Evolutionary conservation across 2,888 invertebrate species (phyloP), one percentile per base, ranked within the genome.

Genomic region (Caenorhabditis sulstoni): DNA sequence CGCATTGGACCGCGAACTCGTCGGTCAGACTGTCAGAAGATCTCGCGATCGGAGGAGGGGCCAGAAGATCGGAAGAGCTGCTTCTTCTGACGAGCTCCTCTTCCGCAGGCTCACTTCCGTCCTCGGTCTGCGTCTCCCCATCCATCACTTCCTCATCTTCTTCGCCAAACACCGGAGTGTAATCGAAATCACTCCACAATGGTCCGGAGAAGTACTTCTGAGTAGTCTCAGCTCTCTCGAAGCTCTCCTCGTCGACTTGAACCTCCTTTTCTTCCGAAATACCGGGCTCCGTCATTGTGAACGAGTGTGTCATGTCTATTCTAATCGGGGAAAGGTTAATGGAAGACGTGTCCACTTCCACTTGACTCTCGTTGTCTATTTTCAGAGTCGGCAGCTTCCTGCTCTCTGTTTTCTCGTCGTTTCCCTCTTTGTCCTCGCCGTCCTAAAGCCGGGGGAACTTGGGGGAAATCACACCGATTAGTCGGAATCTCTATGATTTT

Each of bases 121-220:
- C 64, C n/a, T 66, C 64, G n/a, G 70, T 77, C 61, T 78, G 71
- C 9, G 71, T 71, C 62, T 78, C 70, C 18, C 55, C 66, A 57
- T 78, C 78, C 20, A 76, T 29, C 9, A 61, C 70, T 22, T 65
- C 71, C 8, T 57, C 65, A 23, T 61, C 65, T 7, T 67, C 59
- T 3, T 61, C 67, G 14, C 65, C 75, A 12, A 65, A 1, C 3
- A 39, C 66, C 4, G 66, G 76, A 5, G 61, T 66, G 29, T 76
- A 76, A 59, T 80, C 80, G 45, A 80, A 80, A 67, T 80, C 80
- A 68, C 76, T 76, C 80, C 80, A 80, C 9, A 80, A 62, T 12
- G 75, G 75, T 37, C 71, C 75, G 8, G 64, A 29, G 20, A n/a
- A 50, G 39, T 37, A 39, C 39, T 23, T 50, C 11, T 47, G 35